Base-by-base conservation (phyloP, 2,113 vertebrate genomes). In the Rallus limicola region DNA sequence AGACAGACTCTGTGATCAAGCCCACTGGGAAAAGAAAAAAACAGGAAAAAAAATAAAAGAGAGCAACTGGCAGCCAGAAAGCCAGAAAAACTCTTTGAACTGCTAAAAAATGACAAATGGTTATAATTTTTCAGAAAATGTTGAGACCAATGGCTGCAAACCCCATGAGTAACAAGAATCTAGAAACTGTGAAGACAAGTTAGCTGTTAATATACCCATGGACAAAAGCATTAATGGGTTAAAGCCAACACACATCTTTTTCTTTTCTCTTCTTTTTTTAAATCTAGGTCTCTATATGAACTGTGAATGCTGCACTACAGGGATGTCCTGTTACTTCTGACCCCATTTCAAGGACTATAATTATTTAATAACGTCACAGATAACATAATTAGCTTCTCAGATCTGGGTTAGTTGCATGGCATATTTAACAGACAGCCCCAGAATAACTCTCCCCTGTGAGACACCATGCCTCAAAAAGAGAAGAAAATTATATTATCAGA, bases 281-380 rank as follows among this genome's bases (percentile, higher is more conserved):
- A 13, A 62, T 4, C 19, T 67, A 71, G 5, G 1, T 93, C 4
- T 78, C 23, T 55, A 0, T 34, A 36, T 76, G 33, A 72, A 58
- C 56, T 78, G 46, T 75, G 59, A 81, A 58, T 72, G 48, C 16
- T 85, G 44, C 55, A n/a, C 38, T 87, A 69, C 48, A 76, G 58
- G 58, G 56, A 93, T 63, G 44, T 81, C 44, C 29, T 88, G 13
- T 93, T 62, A 76, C 15, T 58, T 91, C 82, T 95, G 53, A 88
- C 64, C 72, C 36, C 53, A 68, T 90, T 94, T 94, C 64, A 69
- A 91, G 46, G 38, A 71, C 34, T 76, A 53, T 92, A 79, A 94
- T 90, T 93, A 91, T 86, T 97, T 92, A 89, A 93, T 95, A 82
- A 48, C 72, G 28, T 81, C 25, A 81, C 36, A 83, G 59, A 90